Evolutionary conservation across 2,113 vertebrate genomes (phyloP).

Genomic region (Ivindomyrus marchei): DNA sequence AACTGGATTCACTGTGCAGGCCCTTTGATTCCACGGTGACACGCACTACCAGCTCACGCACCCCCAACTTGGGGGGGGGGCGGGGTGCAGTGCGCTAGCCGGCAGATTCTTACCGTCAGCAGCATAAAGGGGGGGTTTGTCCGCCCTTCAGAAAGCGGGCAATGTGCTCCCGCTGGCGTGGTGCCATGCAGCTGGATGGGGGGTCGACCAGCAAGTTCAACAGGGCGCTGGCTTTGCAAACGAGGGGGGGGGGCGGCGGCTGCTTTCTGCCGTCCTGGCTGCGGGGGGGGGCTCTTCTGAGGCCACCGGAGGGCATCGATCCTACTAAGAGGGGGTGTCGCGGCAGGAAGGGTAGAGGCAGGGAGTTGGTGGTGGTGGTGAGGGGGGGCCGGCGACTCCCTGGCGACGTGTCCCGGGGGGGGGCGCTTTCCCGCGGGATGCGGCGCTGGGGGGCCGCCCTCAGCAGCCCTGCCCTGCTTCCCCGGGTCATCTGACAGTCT

Average conservation of each 20-base stretch:
- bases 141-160: constrained; percentile 9
- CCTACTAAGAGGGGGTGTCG: neutral
- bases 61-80: neutral
- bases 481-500: constrained; percentile 42
- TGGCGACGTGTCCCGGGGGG: neutral
- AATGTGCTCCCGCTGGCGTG: constrained; percentile 17
- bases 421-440: no score
- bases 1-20: constrained; percentile 1
- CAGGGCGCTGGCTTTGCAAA: neutral
- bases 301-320: neutral
- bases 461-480: constrained; percentile 10
- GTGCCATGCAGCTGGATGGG: constrained; percentile 19
- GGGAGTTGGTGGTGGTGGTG: neutral
- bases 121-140: constrained; percentile 24
- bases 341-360: constrained; percentile 7
- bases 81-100: neutral
- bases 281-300: neutral
- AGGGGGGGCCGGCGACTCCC: neutral
- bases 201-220: neutral
- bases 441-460: constrained; percentile 17
- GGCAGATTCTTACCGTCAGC: constrained; percentile 18
- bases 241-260: neutral
- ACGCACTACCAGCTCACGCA: constrained; percentile 21
- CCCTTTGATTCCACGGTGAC: constrained; percentile 26
- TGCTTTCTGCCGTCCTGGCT: neutral